Evolutionary conservation across 2,888 invertebrate genomes (phyloP), one percentile per base, ranked within the genome.

Genomic region (Agrochola circellaris): DNA sequence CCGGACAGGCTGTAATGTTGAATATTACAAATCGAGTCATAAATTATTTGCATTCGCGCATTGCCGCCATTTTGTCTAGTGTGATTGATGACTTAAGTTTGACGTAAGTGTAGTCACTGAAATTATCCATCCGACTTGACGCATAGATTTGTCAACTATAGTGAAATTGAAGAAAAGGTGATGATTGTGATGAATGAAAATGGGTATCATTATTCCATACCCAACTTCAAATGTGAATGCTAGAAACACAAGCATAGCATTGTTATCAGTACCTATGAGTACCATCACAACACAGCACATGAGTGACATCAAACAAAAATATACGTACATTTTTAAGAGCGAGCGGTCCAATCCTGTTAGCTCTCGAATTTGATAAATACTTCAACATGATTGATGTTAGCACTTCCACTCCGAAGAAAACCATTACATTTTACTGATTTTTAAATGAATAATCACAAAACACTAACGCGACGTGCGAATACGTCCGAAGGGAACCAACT

Each of bases 331-430:
- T 81, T 70, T 86, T 83, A 51, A 89, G 75, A 51, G 88, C 82
- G 51, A 92, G 86, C 45, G 93, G 93, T 68, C 91, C 92, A 60
- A 94, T 94, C 54, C 94, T 91, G 81, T 94, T 93, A 69, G 89
- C 88, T 78, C 91, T 91, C 58, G 90, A 87, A 79, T 91, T 91
- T 54, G 88, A 89, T 69, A 95, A 79, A 88, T 91, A 94, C 87
- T 89, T 95, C 86, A 95, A 89, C 95, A 95, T 95, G 82, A 89
- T 93, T 80, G 90, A 86, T 81, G 91, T 82, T 60, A 91, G 84
- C 83, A 90, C 86, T 85, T 92, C 89, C 79, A 90, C 90, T 83
- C 84, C 88, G 84, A 90, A 87, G 82, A 91, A 87, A 90, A 93
- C 89, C 93, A 94, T 95, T 88, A 93, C 94, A 93, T 91, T 84